phyloP scores from a whole-genome alignment of 2,113 vertebrate species.

The Callaeas wilsoni region DNA sequence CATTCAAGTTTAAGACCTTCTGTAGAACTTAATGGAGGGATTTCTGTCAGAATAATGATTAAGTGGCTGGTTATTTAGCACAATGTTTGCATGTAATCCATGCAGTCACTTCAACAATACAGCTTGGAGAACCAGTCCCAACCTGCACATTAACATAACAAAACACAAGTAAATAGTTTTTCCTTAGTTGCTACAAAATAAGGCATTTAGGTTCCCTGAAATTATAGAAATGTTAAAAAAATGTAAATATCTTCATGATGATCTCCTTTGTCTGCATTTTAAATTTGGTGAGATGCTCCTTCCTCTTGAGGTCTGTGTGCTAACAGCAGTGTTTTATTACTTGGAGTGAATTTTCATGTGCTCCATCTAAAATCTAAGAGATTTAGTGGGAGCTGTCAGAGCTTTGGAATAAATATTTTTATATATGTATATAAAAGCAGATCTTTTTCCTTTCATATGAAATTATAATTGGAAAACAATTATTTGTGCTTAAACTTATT shows the following conservation, averaged over 20 bases:
- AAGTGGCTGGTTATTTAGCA: background rate
- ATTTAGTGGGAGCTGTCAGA: background rate
- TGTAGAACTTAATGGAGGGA: background rate
- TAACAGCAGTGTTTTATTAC: background rate
- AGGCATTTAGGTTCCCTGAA: background rate
- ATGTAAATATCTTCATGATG: background rate
- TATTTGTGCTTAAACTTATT: background rate
- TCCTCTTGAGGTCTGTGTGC: background rate
- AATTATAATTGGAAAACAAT: background rate
- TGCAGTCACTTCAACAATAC: background rate
- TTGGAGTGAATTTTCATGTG: background rate
- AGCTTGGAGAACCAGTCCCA: background rate
- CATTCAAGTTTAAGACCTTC: background rate
- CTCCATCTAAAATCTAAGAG: background rate
- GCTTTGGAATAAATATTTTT: background rate
- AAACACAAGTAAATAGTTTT: background rate
- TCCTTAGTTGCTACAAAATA: background rate
- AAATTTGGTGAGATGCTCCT: background rate
- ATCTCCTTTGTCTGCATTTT: background rate
- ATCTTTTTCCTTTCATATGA: background rate
- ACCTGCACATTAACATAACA: background rate
- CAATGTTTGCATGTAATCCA: background rate
- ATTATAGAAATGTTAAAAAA: background rate
- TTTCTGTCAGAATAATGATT: background rate
- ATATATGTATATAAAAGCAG: background rate